Base-by-base conservation (phyloP, 2,113 vertebrate species). In the Tragelaphus buxtoni region DNA sequence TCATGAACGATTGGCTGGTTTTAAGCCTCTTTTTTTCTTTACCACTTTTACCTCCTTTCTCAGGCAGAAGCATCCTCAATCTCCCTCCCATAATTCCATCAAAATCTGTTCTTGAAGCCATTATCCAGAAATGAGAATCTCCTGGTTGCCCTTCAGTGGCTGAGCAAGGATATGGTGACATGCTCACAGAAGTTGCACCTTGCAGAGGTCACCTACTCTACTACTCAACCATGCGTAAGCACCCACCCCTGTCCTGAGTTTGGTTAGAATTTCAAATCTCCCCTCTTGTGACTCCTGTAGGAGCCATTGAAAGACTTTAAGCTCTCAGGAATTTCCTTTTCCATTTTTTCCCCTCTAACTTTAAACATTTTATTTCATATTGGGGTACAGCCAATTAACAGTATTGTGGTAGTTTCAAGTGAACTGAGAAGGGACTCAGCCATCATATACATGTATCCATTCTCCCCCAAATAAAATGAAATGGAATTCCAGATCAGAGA, bases 271-370 rank as follows among this genome's bases (percentile, higher is more conserved):
- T 88, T 60, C 6, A 11, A 16, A 39, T 42, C 18, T 58, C 7
- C 51, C 47, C 24, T 72, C 53, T 65, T 61, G 14, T 49, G 61
- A 95, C 85, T 74, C 65, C 74, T 88, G 63, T 35, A 84, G 76
- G 45, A 83, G 35, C 32, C 42, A n/a, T 14, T 12, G 28, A 84
- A 76, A 96, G 85, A 95, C 84, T 76, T 95, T 92, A 92, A 94
- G 82, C 56, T 61, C 51, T 92, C 80, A 92, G 88, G 72, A 85
- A 93, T 94, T 91, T 94, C 83, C 79, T 95, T 97, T 69, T 69
- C 79, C 49, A 93, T 91, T 86, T 42, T 42, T 26, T 14, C 0
- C 5, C 0, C 39, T 42, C 22, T 42, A 42, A 42, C 22, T 42
- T 74, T 42, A 42, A 42, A 42, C 39, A 42, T 14, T 74, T 74